Percentiles rank a stretch among this genome's conserved stretches.
Conservation (phyloP, 2,888 invertebrate species). For the Polyommatus iphigenia region DNA sequence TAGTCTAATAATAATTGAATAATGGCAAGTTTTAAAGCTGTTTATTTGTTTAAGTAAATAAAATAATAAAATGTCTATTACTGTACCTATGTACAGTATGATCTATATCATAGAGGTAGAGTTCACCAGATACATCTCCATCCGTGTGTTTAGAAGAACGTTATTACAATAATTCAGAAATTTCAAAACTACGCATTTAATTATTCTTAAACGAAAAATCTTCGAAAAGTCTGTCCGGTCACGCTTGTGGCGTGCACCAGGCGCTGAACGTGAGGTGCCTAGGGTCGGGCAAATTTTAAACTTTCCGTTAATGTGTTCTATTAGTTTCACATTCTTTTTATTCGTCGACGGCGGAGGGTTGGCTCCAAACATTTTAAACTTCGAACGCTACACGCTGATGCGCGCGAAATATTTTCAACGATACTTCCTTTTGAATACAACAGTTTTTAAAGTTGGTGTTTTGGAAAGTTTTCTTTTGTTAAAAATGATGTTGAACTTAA, state of each 20-base stretch:
- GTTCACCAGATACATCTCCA: too few relatives aligned
- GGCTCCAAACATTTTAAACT: not conserved
- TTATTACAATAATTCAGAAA: too few relatives aligned
- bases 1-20: not conserved
- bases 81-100: too few relatives aligned
- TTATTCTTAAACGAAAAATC: too few relatives aligned
- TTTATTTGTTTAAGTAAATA: not conserved
- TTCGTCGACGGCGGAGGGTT: conserved; percentile 19
- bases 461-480: not conserved
- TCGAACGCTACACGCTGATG: not conserved
- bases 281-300: conserved; percentile 32
- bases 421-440: not conserved
- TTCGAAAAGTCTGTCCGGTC: too few relatives aligned
- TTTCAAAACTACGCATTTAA: too few relatives aligned
- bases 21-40: not conserved
- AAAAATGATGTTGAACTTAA: not conserved
- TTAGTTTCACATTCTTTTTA: conserved; percentile 34
- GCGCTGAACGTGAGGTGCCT: conserved; percentile 33
- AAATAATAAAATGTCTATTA: too few relatives aligned
- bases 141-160: too few relatives aligned
- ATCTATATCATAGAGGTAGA: too few relatives aligned
- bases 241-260: not conserved
- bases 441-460: conserved; percentile 1
- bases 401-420: not conserved
- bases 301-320: conserved; percentile 34